phyloP scores from a whole-genome alignment of 2,888 invertebrate genomes.

The Cheilosia vernalis region DNA sequence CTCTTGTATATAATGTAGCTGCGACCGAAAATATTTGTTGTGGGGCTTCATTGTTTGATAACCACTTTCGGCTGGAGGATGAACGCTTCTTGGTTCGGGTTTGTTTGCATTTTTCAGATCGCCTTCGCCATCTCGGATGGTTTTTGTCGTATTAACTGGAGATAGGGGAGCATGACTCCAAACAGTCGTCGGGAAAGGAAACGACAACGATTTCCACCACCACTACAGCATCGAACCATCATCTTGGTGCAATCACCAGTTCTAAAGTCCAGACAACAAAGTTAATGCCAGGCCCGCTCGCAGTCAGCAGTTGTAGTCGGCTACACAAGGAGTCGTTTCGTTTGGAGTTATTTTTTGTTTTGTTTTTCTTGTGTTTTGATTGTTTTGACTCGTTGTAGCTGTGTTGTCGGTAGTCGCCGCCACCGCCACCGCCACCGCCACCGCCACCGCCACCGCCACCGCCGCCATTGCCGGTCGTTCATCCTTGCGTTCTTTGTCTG shows the following conservation, averaged over 20 bases:
- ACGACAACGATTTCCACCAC: constrained; percentile 38
- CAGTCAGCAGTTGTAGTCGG: constrained; percentile 3
- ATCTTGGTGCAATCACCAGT: constrained; percentile 49
- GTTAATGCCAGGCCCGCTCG: constrained; percentile 44
- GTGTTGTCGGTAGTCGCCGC: neutral
- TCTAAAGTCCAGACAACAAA: constrained; percentile 71
- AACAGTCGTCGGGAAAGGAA: constrained; percentile 23
- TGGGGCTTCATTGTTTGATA: constrained; percentile 39
- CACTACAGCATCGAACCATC: constrained; percentile 22
- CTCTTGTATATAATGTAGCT: neutral
- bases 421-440: constrained; percentile 24
- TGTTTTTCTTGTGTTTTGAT: constrained; percentile 47
- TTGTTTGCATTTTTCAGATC: constrained; percentile 31
- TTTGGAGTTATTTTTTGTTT: constrained; percentile 27
- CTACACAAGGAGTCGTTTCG: constrained; percentile 54
- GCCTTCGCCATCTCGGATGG: constrained; percentile 16
- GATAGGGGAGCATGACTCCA: constrained; percentile 17
- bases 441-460: constrained; percentile 21
- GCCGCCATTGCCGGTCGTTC: constrained; percentile 63
- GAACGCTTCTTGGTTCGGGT: neutral
- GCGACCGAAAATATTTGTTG: neutral
- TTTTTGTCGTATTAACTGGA: constrained; percentile 25
- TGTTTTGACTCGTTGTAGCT: constrained; percentile 64
- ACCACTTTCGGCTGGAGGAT: constrained; percentile 32
- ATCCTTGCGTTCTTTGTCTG: constrained; percentile 70